Evolutionary conservation across 2,113 vertebrate species (phyloP).

Genomic region (Atlantisia rogersi): DNA sequence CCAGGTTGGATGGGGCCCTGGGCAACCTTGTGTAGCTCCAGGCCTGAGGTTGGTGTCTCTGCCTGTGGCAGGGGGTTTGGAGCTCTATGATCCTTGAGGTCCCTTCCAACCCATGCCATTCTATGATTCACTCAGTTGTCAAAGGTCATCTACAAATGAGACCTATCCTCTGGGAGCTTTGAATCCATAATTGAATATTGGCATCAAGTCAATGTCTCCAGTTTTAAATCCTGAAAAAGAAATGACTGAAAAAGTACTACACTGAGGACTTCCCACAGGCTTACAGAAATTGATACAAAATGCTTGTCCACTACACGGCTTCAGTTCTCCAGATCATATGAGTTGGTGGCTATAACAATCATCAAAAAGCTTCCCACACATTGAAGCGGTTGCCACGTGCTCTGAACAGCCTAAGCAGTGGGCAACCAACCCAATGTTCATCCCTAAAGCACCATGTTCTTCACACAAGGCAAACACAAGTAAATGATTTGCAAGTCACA

Average conservation of each 20-base stretch:
- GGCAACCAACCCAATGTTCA: not conserved
- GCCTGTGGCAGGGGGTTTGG: no score
- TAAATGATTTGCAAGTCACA: not conserved
- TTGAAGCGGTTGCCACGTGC: accelerated
- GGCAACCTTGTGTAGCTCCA: no score
- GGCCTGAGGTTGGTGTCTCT: no score
- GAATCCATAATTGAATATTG: not conserved
- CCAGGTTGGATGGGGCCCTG: no score
- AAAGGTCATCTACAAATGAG: not conserved
- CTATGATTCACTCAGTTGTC: not conserved
- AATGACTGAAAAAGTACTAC: not conserved
- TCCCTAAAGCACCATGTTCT: not conserved
- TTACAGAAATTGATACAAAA: not conserved
- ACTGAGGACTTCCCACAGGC: not conserved
- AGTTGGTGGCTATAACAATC: not conserved
- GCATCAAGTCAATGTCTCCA: not conserved
- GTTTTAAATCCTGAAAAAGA: not conserved
- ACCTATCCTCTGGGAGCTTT: not conserved
- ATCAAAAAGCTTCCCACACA: not conserved
- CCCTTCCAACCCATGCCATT: no score
- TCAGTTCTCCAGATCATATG: not conserved
- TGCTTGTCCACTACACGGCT: not conserved
- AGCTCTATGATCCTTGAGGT: no score
- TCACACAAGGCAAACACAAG: not conserved
- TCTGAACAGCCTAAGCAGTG: not conserved